Percentiles rank a stretch among this genome's conserved stretches.
Evolutionary conservation across 2,113 vertebrate species (phyloP).

Genomic region (Hemibagrus wyckioides): DNA sequence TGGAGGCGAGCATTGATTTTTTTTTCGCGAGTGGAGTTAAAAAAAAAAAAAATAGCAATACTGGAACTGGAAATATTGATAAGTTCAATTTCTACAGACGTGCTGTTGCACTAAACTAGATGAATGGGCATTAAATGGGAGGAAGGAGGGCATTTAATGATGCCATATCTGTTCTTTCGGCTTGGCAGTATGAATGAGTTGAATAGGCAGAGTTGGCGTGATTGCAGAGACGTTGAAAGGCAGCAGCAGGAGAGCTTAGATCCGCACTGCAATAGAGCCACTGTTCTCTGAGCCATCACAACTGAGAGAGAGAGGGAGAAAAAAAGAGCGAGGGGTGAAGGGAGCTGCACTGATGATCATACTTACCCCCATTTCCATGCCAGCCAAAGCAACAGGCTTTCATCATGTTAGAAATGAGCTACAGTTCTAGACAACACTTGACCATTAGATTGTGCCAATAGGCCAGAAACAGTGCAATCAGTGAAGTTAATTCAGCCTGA

Average conservation of each 20-base stretch:
- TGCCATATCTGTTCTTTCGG: slow-evolving; percentile 64
- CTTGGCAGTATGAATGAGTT: slow-evolving; percentile 58
- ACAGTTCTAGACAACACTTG: slow-evolving; percentile 39
- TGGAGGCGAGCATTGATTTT: slow-evolving; percentile 69
- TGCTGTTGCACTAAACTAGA: slow-evolving; percentile 42
- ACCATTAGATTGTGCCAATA: slow-evolving; percentile 34
- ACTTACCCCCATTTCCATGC: slow-evolving; percentile 39
- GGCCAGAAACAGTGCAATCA: slow-evolving; percentile 14
- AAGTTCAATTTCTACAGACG: slow-evolving; percentile 63
- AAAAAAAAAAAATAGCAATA: slow-evolving; percentile 55
- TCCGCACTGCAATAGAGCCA: slow-evolving; percentile 40
- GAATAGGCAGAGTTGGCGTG: slow-evolving; percentile 61
- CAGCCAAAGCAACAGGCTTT: slow-evolving; percentile 42
- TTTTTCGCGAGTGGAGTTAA: slow-evolving; percentile 24
- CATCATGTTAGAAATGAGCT: slow-evolving; percentile 42
- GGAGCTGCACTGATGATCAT: slow-evolving; percentile 21
- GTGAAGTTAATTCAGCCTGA: slow-evolving; percentile 25
- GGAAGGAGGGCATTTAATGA: slow-evolving; percentile 60
- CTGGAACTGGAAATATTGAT: slow-evolving; percentile 75
- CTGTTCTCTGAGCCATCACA: slow-evolving; percentile 35
- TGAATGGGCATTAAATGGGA: slow-evolving; percentile 43
- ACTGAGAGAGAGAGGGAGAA: slow-evolving; percentile 11
- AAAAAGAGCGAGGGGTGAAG: not conserved
- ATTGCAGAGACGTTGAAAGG: slow-evolving; percentile 63
- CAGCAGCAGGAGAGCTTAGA: slow-evolving; percentile 45